Conservation (phyloP, 2,113 vertebrate species). For the Poicephalus meyeri region DNA sequence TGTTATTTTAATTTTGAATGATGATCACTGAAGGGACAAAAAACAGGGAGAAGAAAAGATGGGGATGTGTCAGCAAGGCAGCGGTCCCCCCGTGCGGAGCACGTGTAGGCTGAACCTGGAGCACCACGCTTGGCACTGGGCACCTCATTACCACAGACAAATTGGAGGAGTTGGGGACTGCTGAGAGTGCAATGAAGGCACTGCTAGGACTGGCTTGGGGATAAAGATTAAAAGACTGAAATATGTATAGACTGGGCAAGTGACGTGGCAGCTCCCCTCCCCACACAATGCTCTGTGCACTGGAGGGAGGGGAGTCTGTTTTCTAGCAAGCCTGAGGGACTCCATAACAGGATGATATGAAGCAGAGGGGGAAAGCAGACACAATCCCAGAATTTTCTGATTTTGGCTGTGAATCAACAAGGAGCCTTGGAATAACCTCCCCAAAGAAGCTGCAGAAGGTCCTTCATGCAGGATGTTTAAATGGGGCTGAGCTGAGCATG, state of each 20-base stretch:
- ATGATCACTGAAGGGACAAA: slow-evolving; percentile 18
- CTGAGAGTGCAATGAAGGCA: not conserved
- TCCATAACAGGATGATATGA: rapidly evolving
- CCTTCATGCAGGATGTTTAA: not conserved
- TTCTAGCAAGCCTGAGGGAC: not conserved
- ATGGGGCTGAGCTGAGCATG: rapidly evolving
- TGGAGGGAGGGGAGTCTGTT: not conserved
- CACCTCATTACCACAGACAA: slow-evolving; percentile 41
- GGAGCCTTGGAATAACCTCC: not conserved
- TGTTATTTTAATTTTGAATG: slow-evolving; percentile 71
- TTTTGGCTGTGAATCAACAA: not conserved
- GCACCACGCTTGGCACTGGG: not conserved
- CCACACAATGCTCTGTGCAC: rapidly evolving
- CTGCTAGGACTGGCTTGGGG: not conserved
- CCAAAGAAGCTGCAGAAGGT: not conserved
- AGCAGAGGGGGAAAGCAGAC: not conserved
- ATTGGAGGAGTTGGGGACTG: not conserved
- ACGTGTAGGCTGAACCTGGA: not conserved
- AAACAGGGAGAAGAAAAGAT: not conserved
- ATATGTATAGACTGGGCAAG: not conserved
- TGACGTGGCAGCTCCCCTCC: not conserved
- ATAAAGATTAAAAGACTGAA: slow-evolving; percentile 41
- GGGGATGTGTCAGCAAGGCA: not conserved
- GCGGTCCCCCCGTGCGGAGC: rapidly evolving
- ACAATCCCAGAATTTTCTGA: not conserved